A percentile compares a stretch with the other conserved stretches of the same genome.
phyloP scores from a whole-genome alignment of 2,888 invertebrate genomes.

The Sinelater perroti region DNA sequence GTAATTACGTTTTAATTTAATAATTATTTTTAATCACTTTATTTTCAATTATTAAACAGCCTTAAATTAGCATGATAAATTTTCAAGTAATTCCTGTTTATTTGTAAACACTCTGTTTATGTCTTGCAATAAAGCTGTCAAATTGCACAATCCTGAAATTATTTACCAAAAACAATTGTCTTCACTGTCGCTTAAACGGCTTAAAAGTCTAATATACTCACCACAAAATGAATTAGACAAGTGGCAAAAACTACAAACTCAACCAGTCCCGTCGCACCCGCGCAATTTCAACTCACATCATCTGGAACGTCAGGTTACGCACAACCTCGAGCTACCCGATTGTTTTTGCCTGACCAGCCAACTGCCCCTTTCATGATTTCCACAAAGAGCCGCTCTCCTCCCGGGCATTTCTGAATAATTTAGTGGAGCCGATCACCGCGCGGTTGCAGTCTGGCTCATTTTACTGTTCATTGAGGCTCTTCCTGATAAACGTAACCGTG shows the following conservation, averaged over 20 bases:
- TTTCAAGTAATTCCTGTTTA: not conserved
- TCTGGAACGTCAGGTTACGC: constrained; percentile 27
- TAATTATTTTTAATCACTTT: too few relatives aligned
- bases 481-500: constrained; percentile 41
- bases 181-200: not conserved
- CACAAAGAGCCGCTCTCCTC: constrained; percentile 6
- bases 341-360: constrained; percentile 26
- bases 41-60: too few relatives aligned
- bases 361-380: constrained; percentile 13
- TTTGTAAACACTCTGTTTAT: too few relatives aligned
- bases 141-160: too few relatives aligned
- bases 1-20: too few relatives aligned
- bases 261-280: constrained; percentile 19
- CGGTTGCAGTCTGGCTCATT: constrained; percentile 33
- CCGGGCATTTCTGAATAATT: constrained; percentile 30
- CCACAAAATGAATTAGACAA: constrained; percentile 11
- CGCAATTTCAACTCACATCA: constrained; percentile 25
- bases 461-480: constrained; percentile 36
- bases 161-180: not conserved
- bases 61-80: not conserved
- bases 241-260: constrained; percentile 17
- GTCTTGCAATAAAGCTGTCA: too few relatives aligned
- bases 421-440: constrained; percentile 33
- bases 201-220: not conserved
- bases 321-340: constrained; percentile 17